phyloP scores from a whole-genome alignment of 2,888 invertebrate species.

The Hemaris fuciformis region DNA sequence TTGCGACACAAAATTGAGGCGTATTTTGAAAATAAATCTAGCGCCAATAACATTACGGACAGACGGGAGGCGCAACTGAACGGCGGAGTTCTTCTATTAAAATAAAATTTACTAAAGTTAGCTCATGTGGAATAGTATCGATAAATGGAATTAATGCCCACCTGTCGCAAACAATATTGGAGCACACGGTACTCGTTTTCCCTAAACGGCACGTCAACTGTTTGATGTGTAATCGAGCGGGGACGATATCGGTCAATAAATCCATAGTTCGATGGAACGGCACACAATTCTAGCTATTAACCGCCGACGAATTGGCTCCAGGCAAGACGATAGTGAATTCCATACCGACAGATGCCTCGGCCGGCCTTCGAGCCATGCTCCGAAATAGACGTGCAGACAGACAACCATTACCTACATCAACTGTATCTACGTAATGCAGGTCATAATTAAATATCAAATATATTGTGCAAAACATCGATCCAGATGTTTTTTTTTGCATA shows the following conservation, averaged over 20 bases:
- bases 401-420: slow-evolving; percentile 27
- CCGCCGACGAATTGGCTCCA: slow-evolving; percentile 43
- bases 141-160: slow-evolving; percentile 9
- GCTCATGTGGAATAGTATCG: not conserved
- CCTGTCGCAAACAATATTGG: slow-evolving; percentile 20
- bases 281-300: slow-evolving; percentile 44
- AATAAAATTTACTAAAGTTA: not conserved
- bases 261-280: slow-evolving; percentile 29
- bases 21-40: slow-evolving; percentile 8
- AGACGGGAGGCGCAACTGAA: not conserved
- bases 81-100: not conserved
- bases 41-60: not conserved
- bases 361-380: slow-evolving; percentile 27
- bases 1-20: slow-evolving; percentile 13
- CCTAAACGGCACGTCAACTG: slow-evolving; percentile 26
- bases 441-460: not conserved
- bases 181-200: slow-evolving; percentile 16
- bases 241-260: slow-evolving; percentile 37
- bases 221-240: slow-evolving; percentile 22
- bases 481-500: not conserved
- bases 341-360: slow-evolving; percentile 43
- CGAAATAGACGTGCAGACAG: slow-evolving; percentile 39
- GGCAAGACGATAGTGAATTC: slow-evolving; percentile 47
- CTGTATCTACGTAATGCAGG: slow-evolving; percentile 9
- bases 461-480: not conserved